These are phyloP conservation scores for Sericinus montela DNA, from an alignment of 2,888 invertebrate species.

Conservation along the genomic window DNA sequence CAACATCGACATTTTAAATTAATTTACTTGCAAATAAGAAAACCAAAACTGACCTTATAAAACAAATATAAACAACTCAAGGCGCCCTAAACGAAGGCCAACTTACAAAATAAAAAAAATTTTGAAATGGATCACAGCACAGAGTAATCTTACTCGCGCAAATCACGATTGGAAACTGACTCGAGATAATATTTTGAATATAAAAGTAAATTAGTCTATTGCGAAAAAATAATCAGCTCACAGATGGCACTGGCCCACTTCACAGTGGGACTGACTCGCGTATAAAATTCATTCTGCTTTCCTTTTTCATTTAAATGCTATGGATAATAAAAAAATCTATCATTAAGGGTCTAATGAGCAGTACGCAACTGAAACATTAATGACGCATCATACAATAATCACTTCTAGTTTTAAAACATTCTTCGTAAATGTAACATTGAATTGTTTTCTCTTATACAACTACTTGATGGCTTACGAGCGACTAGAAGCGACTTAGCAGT, in stretches of 20 bases:
- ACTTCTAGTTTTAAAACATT: background rate
- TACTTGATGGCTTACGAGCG: no score
- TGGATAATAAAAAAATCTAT: background rate
- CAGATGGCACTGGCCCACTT: slow-evolving; percentile 35
- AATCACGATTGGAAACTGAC: slow-evolving; percentile 38
- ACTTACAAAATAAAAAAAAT: background rate
- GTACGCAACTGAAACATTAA: slow-evolving; percentile 1
- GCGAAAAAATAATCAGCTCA: slow-evolving; percentile 42
- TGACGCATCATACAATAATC: background rate
- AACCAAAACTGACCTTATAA: slow-evolving; percentile 3
- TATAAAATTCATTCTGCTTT: slow-evolving; percentile 6
- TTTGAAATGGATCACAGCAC: background rate
- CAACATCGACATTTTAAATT: background rate
- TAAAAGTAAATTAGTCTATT: slow-evolving; percentile 44
- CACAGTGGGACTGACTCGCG: slow-evolving; percentile 9
- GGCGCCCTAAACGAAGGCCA: background rate
- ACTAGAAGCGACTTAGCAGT: no score
- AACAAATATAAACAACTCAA: background rate
- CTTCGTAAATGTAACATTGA: background rate
- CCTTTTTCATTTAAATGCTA: slow-evolving; percentile 11
- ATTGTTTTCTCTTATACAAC: no score
- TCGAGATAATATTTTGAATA: slow-evolving; percentile 30
- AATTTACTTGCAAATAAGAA: background rate
- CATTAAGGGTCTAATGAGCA: background rate
- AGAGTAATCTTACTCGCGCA: slow-evolving; percentile 9